Conservation (phyloP, 2,888 invertebrate genomes). For the Pardosa pseudoannulata region DNA sequence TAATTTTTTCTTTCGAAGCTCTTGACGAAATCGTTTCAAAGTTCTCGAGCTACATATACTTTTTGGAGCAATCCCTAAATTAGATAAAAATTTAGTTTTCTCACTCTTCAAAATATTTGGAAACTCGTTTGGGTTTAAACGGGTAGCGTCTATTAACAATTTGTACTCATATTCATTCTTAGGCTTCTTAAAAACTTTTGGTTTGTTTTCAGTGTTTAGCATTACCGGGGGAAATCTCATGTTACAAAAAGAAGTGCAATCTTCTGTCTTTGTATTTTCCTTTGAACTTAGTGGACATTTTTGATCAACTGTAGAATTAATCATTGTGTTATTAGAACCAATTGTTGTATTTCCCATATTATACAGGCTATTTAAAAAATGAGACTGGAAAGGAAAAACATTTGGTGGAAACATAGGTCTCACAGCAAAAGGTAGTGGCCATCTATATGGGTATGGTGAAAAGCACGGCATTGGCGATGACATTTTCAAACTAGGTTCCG, state of each 20-base stretch:
- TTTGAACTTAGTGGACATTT: background rate
- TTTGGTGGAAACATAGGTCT: background rate
- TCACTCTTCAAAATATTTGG: conserved; percentile 15
- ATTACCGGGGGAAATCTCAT: background rate
- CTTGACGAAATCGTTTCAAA: conserved; percentile 8
- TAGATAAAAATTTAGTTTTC: conserved; percentile 35
- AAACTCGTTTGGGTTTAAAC: background rate
- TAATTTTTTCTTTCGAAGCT: background rate
- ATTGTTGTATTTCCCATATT: background rate
- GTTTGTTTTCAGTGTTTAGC: background rate
- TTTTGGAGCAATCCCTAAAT: conserved; percentile 33
- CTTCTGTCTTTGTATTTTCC: background rate
- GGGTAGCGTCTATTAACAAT: conserved; percentile 3
- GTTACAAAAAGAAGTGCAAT: background rate
- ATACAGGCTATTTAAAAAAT: background rate
- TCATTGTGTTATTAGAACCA: background rate
- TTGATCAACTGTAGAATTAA: background rate
- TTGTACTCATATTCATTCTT: conserved; percentile 24
- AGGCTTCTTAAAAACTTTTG: background rate
- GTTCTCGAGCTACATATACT: conserved; percentile 32
- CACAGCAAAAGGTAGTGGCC: background rate
- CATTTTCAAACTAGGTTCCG: background rate
- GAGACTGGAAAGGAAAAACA: background rate
- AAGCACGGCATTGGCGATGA: background rate
- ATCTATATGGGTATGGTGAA: background rate